These are phyloP conservation scores for Zele albiditarsus DNA, from an alignment of 2,888 invertebrate genomes.

Conservation along the genomic window DNA sequence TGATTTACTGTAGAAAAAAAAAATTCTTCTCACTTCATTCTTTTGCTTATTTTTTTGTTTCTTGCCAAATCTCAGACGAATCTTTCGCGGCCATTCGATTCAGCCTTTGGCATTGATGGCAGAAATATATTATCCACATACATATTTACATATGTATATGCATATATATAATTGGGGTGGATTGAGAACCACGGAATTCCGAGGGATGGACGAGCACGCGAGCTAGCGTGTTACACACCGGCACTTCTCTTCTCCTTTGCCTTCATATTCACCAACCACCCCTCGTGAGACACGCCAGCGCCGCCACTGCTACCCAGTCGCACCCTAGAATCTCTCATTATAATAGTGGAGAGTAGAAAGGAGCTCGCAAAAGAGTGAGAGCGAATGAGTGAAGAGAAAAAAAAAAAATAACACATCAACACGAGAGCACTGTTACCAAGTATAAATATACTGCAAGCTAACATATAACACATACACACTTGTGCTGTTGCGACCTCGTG, in stretches of 20 bases:
- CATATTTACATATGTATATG: slow-evolving; percentile 1
- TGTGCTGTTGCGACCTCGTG: slow-evolving; percentile 38
- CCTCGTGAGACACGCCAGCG: slow-evolving; percentile 59
- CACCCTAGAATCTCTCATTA: slow-evolving; percentile 63
- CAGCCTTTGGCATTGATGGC: neutral
- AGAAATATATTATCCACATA: neutral
- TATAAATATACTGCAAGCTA: slow-evolving; percentile 43
- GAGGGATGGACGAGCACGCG: slow-evolving; percentile 69
- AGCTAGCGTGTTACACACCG: slow-evolving; percentile 67
- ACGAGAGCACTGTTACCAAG: slow-evolving; percentile 38
- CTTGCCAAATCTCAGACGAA: neutral
- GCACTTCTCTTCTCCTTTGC: slow-evolving; percentile 50
- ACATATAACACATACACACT: slow-evolving; percentile 26
- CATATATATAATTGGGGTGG: slow-evolving; percentile 47
- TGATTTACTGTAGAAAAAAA: too few relatives aligned
- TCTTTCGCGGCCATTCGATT: slow-evolving; percentile 21
- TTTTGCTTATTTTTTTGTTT: too few relatives aligned
- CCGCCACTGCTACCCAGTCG: slow-evolving; percentile 50
- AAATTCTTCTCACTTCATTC: too few relatives aligned
- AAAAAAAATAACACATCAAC: slow-evolving; percentile 29
- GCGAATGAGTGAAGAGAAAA: slow-evolving; percentile 33
- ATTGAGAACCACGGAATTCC: slow-evolving; percentile 66
- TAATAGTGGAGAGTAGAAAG: slow-evolving; percentile 54
- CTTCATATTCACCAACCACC: slow-evolving; percentile 53
- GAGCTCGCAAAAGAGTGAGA: slow-evolving; percentile 39